These are phyloP conservation scores for Chascanopsetta lugubris DNA, from an alignment of 2,113 vertebrate genomes.

Conservation along the genomic window DNA sequence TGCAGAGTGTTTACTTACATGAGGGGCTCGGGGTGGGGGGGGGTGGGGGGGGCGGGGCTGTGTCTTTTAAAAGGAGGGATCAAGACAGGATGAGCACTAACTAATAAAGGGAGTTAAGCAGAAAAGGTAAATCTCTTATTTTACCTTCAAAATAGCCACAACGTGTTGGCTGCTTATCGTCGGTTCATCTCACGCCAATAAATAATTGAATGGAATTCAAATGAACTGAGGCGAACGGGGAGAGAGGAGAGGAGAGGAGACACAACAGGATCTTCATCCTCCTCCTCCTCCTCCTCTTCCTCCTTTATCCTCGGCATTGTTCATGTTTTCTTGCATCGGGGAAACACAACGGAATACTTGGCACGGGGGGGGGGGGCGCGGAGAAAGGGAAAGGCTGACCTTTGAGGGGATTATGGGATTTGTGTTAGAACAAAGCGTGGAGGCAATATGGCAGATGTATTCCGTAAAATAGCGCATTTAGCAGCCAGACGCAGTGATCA, in stretches of 20 bases:
- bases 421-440: conserved; percentile 60
- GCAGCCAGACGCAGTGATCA: conserved; percentile 28
- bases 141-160: too few species aligned
- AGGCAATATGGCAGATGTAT: conserved; percentile 70
- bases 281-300: conserved; percentile 20
- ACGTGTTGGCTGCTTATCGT: too few species aligned
- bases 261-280: conserved; percentile 45
- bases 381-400: conserved; percentile 60
- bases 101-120: too few species aligned
- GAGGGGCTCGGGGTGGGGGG: not conserved
- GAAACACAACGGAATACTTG: conserved; percentile 47
- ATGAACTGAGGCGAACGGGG: conserved; percentile 42
- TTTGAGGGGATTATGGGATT: conserved; percentile 76
- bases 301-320: conserved; percentile 55
- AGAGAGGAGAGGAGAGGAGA: conserved; percentile 24
- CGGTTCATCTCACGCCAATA: too few species aligned
- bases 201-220: conserved; percentile 1
- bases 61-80: too few species aligned
- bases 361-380: conserved; percentile 32
- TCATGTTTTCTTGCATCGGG: conserved; percentile 49
- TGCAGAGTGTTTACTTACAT: conserved; percentile 6
- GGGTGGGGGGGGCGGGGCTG: too few species aligned
- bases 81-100: too few species aligned
- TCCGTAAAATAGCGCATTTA: conserved; percentile 62
- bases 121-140: too few species aligned